Base-by-base conservation (phyloP, 2,797 vertebrate species). In the Ceyx erithaca region DNA sequence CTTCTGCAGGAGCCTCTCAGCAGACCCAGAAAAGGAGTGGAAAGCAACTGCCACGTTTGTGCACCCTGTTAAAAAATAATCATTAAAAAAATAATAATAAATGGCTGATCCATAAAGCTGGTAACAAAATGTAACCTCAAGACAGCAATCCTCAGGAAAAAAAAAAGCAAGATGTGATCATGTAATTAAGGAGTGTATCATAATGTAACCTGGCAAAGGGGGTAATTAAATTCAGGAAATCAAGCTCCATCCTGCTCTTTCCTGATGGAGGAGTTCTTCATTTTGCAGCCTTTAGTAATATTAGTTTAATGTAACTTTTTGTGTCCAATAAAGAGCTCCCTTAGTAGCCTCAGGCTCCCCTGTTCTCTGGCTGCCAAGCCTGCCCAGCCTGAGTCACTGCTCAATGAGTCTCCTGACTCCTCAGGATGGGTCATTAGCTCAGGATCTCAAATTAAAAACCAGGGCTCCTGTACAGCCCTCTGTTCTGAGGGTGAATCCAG, bases 401-500 rank as follows among this genome's bases (percentile, higher is more conserved):
- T 85, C 87, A 79, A 92, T 25, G 83, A 87, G 80, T 59, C 86
- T 95, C 86, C 59, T 62, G 66, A 82, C 80, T 93, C 79, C 82
- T 21, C 11, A 70, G 70, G 76, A 52, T 83, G 15, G 26, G 70
- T 40, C 57, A 87, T 93, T 79, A 93, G 81, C 86, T 85, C 89
- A 75, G 75, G 40, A 85, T 76, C 86, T 82, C 55, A 58, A 81
- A 71, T 87, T 78, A 73, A 92, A 91, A 68, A 59, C 28, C 5
- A 58, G 70, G 37, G 22, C 62, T 79, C 63, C n/a, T 41, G 83
- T 58, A 71, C 85, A 59, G 40, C 86, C 84, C 62, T 58, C n/a
- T 48, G 37, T 46, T 69, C 71, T 9, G 48, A 67, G 70, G 77
- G 48, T 4, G 10, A 89, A 64, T 7, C 46, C 61, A 25, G 78